Evolutionary conservation across 1,140 invertebrate species (phyloP), one percentile per base, ranked within the genome.

Genomic region (Homarus americanus): DNA sequence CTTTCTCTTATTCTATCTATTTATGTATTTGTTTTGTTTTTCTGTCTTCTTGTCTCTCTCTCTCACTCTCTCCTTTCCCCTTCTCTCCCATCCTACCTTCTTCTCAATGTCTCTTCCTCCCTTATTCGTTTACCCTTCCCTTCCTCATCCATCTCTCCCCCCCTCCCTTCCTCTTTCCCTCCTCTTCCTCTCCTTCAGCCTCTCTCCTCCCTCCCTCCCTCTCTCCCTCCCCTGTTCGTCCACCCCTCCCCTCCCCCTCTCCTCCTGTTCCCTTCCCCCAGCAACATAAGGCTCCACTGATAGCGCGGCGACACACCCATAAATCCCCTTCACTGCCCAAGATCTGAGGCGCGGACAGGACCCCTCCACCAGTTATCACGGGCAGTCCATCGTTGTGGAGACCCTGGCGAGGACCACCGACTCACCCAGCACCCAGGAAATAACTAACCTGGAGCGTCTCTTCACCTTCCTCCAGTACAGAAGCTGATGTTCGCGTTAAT

Each of bases 401-500:
- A 85, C 40, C 20, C 44, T 40, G 41, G 69, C 83, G 9, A 32
- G 38, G 53, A 53, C 79, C 41, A 63, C 79, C 53, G 49, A 63
- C 32, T 53, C 41, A 63, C 79, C 53, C 32, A 63, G 75, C 83
- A 38, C 66, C 36, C 49, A 63, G 83, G 83, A 85, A 85, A 85
- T 85, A 85, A 75, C 83, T 44, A 75, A 75, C 82, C 44, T 38
- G 63, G 17, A 32, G 82, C 38, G 80, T 40, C 80, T n/a, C 85
- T 38, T n/a, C 85, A 49, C 44, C 28, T 66, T 87, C 75, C 73
- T 58, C n/a, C 85, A 78, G 73, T 87, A 87, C 85, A 87, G 85
- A 87, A 87, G 85, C 85, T 78, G 85, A 87, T 87, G 85, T 87
- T 87, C 28, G 85, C 85, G 85, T 87, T 87, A 87, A 87, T 87